Conservation (phyloP, 2,797 vertebrate genomes). For the Taeniopygia guttata region DNA sequence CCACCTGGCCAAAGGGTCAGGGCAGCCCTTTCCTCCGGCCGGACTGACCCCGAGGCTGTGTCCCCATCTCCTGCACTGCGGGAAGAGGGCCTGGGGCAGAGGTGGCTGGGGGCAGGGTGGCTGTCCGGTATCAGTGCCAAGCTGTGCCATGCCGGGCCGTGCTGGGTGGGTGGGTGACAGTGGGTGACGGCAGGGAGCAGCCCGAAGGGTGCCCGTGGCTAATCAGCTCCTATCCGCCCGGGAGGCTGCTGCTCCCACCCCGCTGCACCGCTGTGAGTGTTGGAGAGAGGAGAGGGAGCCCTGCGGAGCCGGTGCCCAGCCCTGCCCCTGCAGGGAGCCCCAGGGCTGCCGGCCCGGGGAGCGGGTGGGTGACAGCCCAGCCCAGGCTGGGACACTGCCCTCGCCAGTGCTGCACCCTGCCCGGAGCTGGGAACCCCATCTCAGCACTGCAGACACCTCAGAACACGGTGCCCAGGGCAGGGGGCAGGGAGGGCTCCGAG, state of each 20-base stretch:
- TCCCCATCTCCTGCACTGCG: not conserved
- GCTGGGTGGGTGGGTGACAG: not conserved
- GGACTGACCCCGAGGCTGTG: not conserved
- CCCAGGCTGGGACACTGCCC: not conserved
- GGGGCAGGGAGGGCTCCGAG: accelerated
- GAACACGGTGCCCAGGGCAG: not conserved
- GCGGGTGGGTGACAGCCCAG: not conserved
- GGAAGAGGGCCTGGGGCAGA: no score
- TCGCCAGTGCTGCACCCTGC: accelerated
- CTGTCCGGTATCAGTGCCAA: not conserved
- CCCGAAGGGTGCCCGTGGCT: not conserved
- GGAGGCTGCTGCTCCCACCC: not conserved
- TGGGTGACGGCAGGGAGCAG: not conserved
- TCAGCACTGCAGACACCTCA: accelerated
- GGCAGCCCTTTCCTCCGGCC: not conserved
- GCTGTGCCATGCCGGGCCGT: not conserved
- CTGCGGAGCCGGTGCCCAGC: not conserved
- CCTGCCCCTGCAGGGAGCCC: not conserved
- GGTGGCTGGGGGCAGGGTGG: not conserved
- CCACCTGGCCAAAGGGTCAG: not conserved
- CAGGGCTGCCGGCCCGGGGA: not conserved
- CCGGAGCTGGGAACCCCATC: not conserved
- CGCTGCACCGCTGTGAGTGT: not conserved
- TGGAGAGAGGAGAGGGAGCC: not conserved
- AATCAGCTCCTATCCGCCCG: not conserved